Evolutionary conservation across 1,140 invertebrate genomes (phyloP), one percentile per base, ranked within the genome.

Genomic region (Armadillidium nasatum): DNA sequence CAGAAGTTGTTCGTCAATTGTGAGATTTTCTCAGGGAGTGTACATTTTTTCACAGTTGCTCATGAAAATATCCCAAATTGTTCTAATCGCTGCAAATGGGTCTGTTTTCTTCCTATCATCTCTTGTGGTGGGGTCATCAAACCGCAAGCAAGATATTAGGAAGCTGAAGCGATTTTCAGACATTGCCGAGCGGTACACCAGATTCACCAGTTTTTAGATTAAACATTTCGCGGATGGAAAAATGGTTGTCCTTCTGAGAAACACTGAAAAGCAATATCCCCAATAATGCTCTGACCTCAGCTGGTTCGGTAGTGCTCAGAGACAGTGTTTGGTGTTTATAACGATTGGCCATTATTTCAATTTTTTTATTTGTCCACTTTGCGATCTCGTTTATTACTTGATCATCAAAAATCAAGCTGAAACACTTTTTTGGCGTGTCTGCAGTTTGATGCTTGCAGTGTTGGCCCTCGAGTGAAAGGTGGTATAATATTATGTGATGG

Each of bases 111-210:
- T 45, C 68, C 80, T 71, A 33, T 74, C 50, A 21, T 45, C 22
- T 44, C 81, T 72, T 54, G 79, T 82, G 23, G 21, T 54, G 68
- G 67, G 72, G 76, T 83, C 77, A 75, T 83, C 79, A 74, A 83
- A 83, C 19, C 82, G 67, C 46, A 77, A 54, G 74, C 76, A 77
- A 50, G n/a, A n/a, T 13, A 76, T 4, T 2, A 77, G 10, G 74
- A 46, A 77, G 7, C 21, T 33, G 43, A 77, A 77, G 9, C 76
- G 13, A 23, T 11, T 45, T 50, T 77, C 33, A 21, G 76, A 77
- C 76, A 77, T 76, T 54, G 33, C 76, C 11, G 50, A 21, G 21
- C 50, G 33, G 74, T 77, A 76, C 10, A 77, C 33, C 0, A 22
- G 10, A 68, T 46, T 10, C 11, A n/a, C 76, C 76, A 19, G 22